Percentiles rank a stretch among this genome's conserved stretches.
phyloP scores from a whole-genome alignment of 1,140 invertebrate genomes.

The Lanistes nyassanus region DNA sequence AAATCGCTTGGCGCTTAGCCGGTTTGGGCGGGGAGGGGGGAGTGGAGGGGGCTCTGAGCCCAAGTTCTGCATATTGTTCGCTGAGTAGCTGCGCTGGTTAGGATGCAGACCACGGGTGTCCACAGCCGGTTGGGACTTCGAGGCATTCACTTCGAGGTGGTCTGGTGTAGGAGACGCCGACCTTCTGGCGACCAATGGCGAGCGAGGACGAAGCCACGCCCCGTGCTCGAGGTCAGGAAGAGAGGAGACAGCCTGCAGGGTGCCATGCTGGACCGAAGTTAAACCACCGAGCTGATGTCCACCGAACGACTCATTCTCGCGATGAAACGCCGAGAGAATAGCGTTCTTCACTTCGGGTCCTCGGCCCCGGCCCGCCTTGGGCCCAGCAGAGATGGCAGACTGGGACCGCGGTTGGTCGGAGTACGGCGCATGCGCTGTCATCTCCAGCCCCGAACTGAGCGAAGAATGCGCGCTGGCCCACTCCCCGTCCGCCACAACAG shows the following conservation, averaged over 20 bases:
- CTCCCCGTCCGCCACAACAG: not conserved
- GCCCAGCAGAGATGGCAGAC: not conserved
- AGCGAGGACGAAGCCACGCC: not conserved
- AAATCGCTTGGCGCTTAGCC: not conserved
- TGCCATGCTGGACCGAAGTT: not conserved
- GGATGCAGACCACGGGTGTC: not conserved
- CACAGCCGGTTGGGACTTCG: not conserved
- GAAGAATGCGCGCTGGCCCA: not conserved
- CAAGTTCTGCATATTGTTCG: not conserved
- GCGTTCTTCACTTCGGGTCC: not conserved
- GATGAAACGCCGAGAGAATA: not conserved
- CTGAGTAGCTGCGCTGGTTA: not conserved
- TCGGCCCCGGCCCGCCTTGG: not conserved
- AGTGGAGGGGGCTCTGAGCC: slow-evolving; percentile 5
- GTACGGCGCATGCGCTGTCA: not conserved
- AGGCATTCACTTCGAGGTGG: not conserved
- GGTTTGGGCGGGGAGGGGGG: not conserved
- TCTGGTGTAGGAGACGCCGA: not conserved
- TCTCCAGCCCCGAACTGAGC: not conserved
- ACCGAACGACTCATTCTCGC: not conserved
- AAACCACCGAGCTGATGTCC: not conserved
- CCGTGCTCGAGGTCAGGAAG: not conserved
- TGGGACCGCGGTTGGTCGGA: not conserved
- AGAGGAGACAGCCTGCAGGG: not conserved
- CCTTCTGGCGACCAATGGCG: not conserved